Percentiles rank a stretch among this genome's conserved stretches.
phyloP scores from a whole-genome alignment of 2,888 invertebrate species.

The Torymus texanus region DNA sequence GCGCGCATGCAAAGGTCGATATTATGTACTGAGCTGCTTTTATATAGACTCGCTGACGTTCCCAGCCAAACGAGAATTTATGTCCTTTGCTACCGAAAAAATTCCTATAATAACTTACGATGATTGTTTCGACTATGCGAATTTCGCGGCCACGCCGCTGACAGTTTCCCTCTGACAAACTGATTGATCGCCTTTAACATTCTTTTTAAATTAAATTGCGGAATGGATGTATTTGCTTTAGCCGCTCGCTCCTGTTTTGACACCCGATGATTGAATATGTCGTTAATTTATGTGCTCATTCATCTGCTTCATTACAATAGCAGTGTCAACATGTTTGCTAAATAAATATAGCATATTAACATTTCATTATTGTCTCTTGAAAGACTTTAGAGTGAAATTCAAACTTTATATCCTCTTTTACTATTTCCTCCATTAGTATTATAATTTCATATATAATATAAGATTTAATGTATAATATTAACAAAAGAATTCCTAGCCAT shows the following conservation, averaged over 20 bases:
- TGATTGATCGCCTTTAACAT: conserved; percentile 28
- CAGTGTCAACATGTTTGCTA: too few relatives aligned
- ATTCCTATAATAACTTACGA: conserved; percentile 44
- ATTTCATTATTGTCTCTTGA: not conserved
- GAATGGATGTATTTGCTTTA: not conserved
- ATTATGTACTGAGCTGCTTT: conserved; percentile 48
- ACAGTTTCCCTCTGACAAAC: conserved; percentile 13
- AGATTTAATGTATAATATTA: too few relatives aligned
- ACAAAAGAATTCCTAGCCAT: too few relatives aligned
- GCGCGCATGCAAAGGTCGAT: conserved; percentile 39
- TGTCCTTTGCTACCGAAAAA: conserved; percentile 25
- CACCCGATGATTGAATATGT: not conserved
- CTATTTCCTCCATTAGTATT: too few relatives aligned
- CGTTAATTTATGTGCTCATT: not conserved
- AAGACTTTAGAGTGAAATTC: not conserved
- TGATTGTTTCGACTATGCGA: conserved; percentile 40
- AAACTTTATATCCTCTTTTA: not conserved
- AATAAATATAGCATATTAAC: too few relatives aligned
- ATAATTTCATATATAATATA: too few relatives aligned
- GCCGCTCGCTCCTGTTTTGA: not conserved
- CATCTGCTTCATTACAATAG: too few relatives aligned
- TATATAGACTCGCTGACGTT: conserved; percentile 47
- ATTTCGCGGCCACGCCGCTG: conserved; percentile 22
- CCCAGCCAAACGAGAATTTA: conserved; percentile 52
- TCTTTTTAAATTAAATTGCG: conserved; percentile 18